phyloP scores from a whole-genome alignment of 37 sponge, comb jelly and placozoan genomes.

The Axinella damicornis region DNA sequence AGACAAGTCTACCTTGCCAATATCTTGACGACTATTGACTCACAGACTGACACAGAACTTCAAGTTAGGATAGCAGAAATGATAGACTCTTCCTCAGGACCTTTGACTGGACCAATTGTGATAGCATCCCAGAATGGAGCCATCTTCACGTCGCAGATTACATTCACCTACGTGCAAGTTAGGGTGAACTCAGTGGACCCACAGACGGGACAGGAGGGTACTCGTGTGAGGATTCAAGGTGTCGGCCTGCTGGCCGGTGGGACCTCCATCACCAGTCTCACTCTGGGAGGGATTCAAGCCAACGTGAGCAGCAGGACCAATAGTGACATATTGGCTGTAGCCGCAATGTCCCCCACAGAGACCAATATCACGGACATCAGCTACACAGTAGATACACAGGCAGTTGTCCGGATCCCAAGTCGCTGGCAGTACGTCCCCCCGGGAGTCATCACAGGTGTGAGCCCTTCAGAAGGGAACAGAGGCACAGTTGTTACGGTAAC shows the following conservation, averaged over 20 bases:
- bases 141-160: not conserved
- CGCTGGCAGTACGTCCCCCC: slow-evolving; percentile 62
- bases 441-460: slow-evolving; percentile 46
- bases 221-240: slow-evolving; percentile 59
- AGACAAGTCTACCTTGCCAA: slow-evolving; percentile 33
- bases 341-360: not conserved
- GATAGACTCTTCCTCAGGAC: slow-evolving; percentile 3
- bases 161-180: slow-evolving; percentile 62
- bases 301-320: not conserved
- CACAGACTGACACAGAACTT: slow-evolving; percentile 38
- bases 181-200: slow-evolving; percentile 50
- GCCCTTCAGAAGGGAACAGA: slow-evolving; percentile 47
- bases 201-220: slow-evolving; percentile 68
- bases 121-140: slow-evolving; percentile 29
- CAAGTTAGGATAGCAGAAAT: slow-evolving; percentile 21
- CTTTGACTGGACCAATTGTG: slow-evolving; percentile 44
- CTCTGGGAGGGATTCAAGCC: slow-evolving; percentile 45
- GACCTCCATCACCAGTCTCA: slow-evolving; percentile 7
- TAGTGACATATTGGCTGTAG: slow-evolving; percentile 20
- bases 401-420: slow-evolving; percentile 6
- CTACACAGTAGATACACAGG: slow-evolving; percentile 45
- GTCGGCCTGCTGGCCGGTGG: slow-evolving; percentile 54
- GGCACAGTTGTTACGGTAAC: slow-evolving; percentile 78
- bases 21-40: slow-evolving; percentile 20
- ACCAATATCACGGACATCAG: slow-evolving; percentile 23